These are phyloP conservation scores for Xestia xanthographa DNA, from an alignment of 2,888 invertebrate species.

Conservation along the genomic window DNA sequence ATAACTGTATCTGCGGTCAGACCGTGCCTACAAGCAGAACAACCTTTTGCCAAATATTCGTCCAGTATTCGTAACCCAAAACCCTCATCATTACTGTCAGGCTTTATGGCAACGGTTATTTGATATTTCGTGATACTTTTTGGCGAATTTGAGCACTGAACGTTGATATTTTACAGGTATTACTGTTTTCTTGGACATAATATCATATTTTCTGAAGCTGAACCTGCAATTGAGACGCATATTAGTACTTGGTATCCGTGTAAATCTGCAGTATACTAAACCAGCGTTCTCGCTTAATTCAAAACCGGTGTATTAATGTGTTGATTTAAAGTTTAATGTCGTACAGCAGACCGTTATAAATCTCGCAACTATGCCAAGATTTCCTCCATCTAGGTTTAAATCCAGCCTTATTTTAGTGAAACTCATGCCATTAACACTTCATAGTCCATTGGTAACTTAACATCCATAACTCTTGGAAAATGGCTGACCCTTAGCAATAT, in stretches of 20 bases:
- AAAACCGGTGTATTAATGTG: conserved; percentile 15
- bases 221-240: conserved; percentile 1
- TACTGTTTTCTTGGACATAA: background rate
- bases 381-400: conserved; percentile 42
- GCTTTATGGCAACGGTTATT: conserved; percentile 10
- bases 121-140: conserved; percentile 11
- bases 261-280: conserved; percentile 1
- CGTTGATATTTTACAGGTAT: background rate
- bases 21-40: conserved; percentile 1
- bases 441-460: conserved; percentile 35
- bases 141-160: background rate
- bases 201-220: background rate
- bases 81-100: background rate
- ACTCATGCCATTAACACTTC: conserved; percentile 30
- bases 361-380: conserved; percentile 47
- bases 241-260: conserved; percentile 18
- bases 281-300: conserved; percentile 2
- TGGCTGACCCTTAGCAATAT: conserved; percentile 36
- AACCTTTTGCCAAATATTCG: conserved; percentile 6
- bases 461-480: conserved; percentile 49
- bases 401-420: conserved; percentile 40
- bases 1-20: conserved; percentile 42
- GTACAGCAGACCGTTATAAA: conserved; percentile 45
- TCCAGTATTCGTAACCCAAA: background rate
- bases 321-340: conserved; percentile 49